Evolutionary conservation across 2,888 invertebrate species (phyloP).

Genomic region (Herminia tarsipennalis): DNA sequence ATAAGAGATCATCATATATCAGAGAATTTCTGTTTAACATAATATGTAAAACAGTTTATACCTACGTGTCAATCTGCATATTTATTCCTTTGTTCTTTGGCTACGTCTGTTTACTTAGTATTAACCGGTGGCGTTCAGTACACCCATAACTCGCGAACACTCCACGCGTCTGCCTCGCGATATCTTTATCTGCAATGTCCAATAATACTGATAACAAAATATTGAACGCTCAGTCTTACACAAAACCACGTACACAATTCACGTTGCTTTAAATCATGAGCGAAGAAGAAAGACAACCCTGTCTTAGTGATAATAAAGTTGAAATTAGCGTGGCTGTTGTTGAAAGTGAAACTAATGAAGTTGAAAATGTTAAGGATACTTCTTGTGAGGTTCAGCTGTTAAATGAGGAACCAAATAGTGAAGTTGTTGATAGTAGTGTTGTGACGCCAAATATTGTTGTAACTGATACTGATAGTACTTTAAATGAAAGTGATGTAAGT

Average conservation of each 20-base stretch:
- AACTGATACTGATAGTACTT: conserved; percentile 7
- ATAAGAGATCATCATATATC: conserved; percentile 4
- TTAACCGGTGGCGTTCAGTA: conserved; percentile 57
- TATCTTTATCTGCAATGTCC: conserved; percentile 60
- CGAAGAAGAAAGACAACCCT: conserved; percentile 56
- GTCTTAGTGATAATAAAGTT: conserved; percentile 36
- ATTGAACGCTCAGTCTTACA: conserved; percentile 40
- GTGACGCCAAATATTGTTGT: not conserved
- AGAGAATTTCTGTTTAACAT: conserved; percentile 3
- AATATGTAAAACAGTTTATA: conserved; percentile 3
- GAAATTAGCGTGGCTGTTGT: conserved; percentile 22
- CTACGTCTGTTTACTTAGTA: conserved; percentile 60
- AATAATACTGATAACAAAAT: conserved; percentile 46
- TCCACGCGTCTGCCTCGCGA: conserved; percentile 45
- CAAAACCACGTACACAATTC: conserved; percentile 15
- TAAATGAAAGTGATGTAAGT: conserved; percentile 11
- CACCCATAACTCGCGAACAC: conserved; percentile 42
- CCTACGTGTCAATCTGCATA: conserved; percentile 15
- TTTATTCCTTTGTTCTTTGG: conserved; percentile 53
- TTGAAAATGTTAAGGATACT: conserved; percentile 19
- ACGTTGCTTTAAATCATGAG: conserved; percentile 53
- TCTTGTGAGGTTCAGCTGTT: conserved; percentile 18
- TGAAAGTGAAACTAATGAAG: conserved; percentile 22
- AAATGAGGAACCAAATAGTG: conserved; percentile 24
- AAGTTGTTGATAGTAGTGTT: conserved; percentile 10